Evolutionary conservation across 2,113 vertebrate genomes (phyloP), one percentile per base, ranked within the genome.

Genomic region (Pterocles gutturalis): DNA sequence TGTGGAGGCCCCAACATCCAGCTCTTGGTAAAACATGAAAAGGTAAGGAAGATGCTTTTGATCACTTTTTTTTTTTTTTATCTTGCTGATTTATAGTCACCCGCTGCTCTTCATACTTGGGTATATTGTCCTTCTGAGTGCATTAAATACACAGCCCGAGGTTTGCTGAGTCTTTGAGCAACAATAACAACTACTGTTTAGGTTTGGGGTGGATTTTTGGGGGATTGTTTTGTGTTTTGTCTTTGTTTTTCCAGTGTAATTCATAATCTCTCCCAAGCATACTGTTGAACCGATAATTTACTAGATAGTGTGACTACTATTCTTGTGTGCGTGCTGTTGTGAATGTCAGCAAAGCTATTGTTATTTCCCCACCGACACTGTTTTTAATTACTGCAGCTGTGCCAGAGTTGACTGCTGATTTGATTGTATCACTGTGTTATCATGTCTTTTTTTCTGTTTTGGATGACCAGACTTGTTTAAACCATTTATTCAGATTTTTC

Each of bases 51-150:
- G 41, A 66, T 4, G 6, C 3, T 36, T 84, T 11, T 45, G 11
- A 4, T 53, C 28, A 46, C 19, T 26, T 51, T 51, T 9, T 19
- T 3, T 3, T 33, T 29, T 81, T 45, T 14, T 1, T 2, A 24
- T 33, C 14, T 36, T 53, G 5, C n/a, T 19, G 10, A 21, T 67
- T 54, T 66, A 31, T 2, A 16, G 24, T 57, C 3, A 33, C 54
- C 9, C 46, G 49, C 51, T 93, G 21, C 25, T 81, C 20, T 67
- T 82, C 14, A 3, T 57, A 31, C 5, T 53, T 9, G 1, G 7
- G 7, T 36, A 4, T 36, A 7, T 61, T 1, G 2, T 1, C 10
- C 38, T 41, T 49, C 21, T 41, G 22, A 34, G 7, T 45, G 11
- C 10, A 13, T 72, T 43, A 77, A 75, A 55, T 13, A 58, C 10